Percentiles rank a stretch among this genome's conserved stretches.
These are phyloP conservation scores for Erinaceus europaeus DNA, from an alignment of 2,113 vertebrate genomes.

Conservation along the genomic window DNA sequence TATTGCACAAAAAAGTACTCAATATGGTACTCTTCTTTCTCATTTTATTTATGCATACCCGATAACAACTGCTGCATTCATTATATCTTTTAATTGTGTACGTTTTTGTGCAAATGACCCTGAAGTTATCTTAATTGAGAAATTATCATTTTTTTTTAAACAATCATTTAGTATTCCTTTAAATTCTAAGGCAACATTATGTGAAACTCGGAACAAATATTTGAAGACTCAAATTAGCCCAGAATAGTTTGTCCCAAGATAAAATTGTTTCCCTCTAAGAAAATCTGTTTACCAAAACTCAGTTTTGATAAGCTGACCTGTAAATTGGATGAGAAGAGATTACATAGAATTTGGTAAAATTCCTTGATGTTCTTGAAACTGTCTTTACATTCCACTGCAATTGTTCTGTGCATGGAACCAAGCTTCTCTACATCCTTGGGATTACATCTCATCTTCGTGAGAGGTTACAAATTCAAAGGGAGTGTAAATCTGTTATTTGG, in stretches of 20 bases:
- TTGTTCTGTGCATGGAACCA: conserved; percentile 54
- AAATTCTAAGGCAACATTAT: neutral
- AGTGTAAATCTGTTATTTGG: conserved; percentile 9
- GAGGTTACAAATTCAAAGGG: conserved; percentile 45
- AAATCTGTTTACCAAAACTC: neutral
- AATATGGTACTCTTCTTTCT: neutral
- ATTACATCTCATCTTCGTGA: conserved; percentile 55
- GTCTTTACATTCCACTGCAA: conserved; percentile 49
- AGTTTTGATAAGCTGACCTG: conserved; percentile 17
- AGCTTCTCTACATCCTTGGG: conserved; percentile 55
- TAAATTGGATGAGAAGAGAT: neutral
- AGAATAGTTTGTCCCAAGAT: conserved; percentile 21
- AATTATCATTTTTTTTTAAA: neutral
- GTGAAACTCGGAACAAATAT: neutral
- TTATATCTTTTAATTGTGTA: neutral
- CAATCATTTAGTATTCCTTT: neutral
- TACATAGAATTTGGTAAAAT: conserved; percentile 28
- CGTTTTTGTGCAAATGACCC: neutral
- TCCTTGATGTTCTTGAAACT: neutral
- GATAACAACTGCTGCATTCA: neutral
- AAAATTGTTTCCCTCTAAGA: neutral
- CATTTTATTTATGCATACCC: neutral
- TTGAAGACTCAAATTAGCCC: conserved; percentile 7
- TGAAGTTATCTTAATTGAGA: neutral
- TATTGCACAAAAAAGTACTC: too few species aligned